Evolutionary conservation across 2,888 invertebrate genomes (phyloP).

Genomic region (Chrysolina americana): DNA sequence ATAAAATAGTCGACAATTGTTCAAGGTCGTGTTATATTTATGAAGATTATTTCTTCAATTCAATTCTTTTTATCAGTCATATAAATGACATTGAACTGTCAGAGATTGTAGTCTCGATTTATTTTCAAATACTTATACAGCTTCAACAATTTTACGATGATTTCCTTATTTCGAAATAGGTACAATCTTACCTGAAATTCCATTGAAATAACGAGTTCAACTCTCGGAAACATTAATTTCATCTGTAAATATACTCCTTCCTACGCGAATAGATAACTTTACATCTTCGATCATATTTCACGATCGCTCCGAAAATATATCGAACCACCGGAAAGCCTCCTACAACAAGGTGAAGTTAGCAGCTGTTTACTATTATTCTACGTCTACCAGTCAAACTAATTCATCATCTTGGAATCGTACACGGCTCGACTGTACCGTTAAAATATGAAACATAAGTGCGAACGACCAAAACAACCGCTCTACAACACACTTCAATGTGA

Average conservation of each 20-base stretch:
- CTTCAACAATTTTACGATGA: no score
- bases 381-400: constrained; percentile 57
- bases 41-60: no score
- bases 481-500: constrained; percentile 57
- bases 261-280: neutral
- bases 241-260: neutral
- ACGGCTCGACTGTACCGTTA: constrained; percentile 63
- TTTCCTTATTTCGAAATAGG: no score
- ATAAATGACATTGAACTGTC: no score
- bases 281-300: constrained; percentile 15
- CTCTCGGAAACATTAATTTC: neutral
- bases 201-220: no score
- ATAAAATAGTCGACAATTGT: no score
- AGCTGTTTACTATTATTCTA: constrained; percentile 62
- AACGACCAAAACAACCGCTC: constrained; percentile 60
- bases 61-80: no score
- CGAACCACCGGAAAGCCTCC: constrained; percentile 37
- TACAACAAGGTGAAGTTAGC: constrained; percentile 56
- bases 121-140: no score
- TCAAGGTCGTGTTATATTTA: no score
- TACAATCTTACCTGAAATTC: no score
- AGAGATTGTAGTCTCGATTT: no score
- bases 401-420: constrained; percentile 60
- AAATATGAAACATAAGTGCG: constrained; percentile 66
- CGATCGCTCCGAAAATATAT: constrained; percentile 21